Conservation (phyloP, 2,888 invertebrate genomes). For the Mycalesis mineus region DNA sequence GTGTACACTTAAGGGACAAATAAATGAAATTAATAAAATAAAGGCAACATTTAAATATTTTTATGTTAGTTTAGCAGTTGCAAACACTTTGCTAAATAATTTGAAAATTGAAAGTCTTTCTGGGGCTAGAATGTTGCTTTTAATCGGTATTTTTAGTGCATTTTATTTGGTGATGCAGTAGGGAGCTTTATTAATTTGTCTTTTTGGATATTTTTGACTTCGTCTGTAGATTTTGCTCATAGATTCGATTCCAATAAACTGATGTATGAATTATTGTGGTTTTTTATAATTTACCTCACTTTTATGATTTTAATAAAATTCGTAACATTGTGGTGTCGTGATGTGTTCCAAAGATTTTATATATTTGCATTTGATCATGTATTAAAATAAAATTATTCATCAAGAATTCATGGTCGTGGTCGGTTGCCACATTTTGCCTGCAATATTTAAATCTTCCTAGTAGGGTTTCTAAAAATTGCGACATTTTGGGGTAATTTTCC, state of each 20-base stretch:
- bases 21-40: conserved; percentile 11
- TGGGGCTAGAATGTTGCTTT: conserved; percentile 4
- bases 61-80: not conserved
- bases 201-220: not conserved
- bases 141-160: not conserved
- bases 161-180: not conserved
- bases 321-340: not conserved
- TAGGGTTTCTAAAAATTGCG: not conserved
- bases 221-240: conserved; percentile 3
- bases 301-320: not conserved
- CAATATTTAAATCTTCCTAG: not conserved
- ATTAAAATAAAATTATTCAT: not conserved
- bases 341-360: not conserved
- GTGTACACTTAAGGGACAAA: conserved; percentile 11
- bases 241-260: conserved; percentile 10
- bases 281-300: not conserved
- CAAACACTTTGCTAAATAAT: not conserved
- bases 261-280: conserved; percentile 3
- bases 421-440: not conserved
- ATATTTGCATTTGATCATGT: not conserved
- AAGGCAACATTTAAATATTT: not conserved
- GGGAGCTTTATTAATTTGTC: not conserved
- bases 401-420: not conserved
- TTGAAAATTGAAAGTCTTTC: not conserved
- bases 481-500: not conserved